A percentile compares a stretch with the other conserved stretches of the same genome.
These are phyloP conservation scores for Phaenicophaeus curvirostris DNA, from an alignment of 2,797 vertebrate species.

Conservation along the genomic window DNA sequence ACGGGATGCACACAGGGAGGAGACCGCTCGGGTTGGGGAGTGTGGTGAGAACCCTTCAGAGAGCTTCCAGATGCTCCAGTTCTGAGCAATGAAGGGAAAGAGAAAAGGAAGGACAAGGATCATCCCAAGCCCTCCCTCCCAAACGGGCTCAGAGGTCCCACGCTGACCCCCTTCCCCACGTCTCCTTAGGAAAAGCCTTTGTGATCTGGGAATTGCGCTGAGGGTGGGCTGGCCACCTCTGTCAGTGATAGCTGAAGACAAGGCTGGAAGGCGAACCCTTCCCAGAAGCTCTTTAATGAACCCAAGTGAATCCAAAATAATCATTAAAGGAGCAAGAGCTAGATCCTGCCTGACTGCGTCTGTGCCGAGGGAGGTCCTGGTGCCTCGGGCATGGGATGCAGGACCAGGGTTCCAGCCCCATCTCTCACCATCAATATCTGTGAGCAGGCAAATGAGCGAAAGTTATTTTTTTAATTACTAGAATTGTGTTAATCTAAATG, in stretches of 20 bases:
- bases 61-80: neutral
- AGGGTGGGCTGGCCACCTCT: neutral
- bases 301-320: neutral
- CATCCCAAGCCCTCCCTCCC: neutral
- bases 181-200: neutral
- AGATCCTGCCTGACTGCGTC: neutral
- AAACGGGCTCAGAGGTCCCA: neutral
- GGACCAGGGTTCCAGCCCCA: neutral
- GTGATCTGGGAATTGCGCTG: neutral
- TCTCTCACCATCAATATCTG: neutral
- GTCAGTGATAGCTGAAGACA: neutral
- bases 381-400: neutral
- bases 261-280: neutral
- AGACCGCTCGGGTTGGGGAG: neutral
- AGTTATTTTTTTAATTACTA: constrained; percentile 45
- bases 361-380: neutral
- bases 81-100: neutral
- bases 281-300: neutral
- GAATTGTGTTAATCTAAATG: constrained; percentile 67
- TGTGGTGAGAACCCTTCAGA: neutral
- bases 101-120: neutral
- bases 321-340: rapidly evolving
- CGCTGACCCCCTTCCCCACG: rapidly evolving
- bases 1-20: neutral
- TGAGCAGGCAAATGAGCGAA: neutral